phyloP scores from a whole-genome alignment of 2,113 vertebrate species.

The Larimichthys polyactis region DNA sequence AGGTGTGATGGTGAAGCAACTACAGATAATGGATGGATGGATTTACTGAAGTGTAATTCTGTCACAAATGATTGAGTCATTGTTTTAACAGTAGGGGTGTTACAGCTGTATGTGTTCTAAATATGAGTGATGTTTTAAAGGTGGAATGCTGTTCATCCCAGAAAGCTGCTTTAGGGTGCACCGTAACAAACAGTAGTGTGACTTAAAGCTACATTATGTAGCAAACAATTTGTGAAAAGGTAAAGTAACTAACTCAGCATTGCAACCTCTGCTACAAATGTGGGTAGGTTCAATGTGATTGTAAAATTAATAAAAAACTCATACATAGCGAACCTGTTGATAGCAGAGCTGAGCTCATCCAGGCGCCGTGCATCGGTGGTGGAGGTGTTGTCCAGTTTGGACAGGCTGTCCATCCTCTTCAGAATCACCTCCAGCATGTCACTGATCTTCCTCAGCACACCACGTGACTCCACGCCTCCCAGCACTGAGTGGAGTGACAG shows the following conservation, averaged over 20 bases:
- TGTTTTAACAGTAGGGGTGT: too few species aligned
- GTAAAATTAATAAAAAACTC: neutral
- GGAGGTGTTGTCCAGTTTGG: slow-evolving; percentile 90
- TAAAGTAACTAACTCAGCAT: slow-evolving; percentile 3
- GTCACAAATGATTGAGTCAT: too few species aligned
- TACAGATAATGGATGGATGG: too few species aligned
- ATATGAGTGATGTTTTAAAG: too few species aligned
- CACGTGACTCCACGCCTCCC: slow-evolving; percentile 91
- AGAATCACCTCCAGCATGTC: slow-evolving; percentile 97
- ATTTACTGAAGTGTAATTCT: too few species aligned
- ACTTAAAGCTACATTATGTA: neutral
- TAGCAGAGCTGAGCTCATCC: slow-evolving; percentile 85
- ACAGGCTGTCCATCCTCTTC: slow-evolving; percentile 93
- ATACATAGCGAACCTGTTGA: slow-evolving; percentile 86
- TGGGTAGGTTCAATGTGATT: slow-evolving; percentile 4
- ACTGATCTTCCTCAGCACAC: slow-evolving; percentile 94
- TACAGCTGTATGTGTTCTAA: too few species aligned
- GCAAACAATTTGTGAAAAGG: neutral
- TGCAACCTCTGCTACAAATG: slow-evolving; percentile 1
- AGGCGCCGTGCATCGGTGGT: slow-evolving; percentile 86
- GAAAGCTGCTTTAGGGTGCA: too few species aligned
- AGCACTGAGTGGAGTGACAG: slow-evolving; percentile 84
- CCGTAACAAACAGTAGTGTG: too few species aligned
- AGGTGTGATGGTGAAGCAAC: too few species aligned
- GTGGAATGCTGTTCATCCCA: too few species aligned